phyloP scores from a whole-genome alignment of 2,888 invertebrate species.

The Chaetogeoica ovagalla region DNA sequence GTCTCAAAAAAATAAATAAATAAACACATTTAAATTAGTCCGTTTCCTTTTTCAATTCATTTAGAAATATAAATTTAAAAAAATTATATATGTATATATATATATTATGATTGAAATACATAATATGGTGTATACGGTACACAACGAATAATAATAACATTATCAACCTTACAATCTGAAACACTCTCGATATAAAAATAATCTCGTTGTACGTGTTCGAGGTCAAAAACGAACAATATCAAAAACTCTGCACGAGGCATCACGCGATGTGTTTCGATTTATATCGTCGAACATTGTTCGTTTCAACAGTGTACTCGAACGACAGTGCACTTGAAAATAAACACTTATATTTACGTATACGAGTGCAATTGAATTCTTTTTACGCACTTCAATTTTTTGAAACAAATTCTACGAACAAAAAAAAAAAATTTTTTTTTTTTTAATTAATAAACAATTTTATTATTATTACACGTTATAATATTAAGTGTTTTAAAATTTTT shows the following conservation, averaged over 20 bases:
- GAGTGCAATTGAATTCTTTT: not conserved
- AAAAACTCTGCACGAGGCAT: slow-evolving; percentile 16
- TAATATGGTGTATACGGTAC: not conserved
- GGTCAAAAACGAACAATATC: slow-evolving; percentile 14
- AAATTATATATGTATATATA: too few relatives aligned
- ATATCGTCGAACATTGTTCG: not conserved
- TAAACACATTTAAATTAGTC: not conserved
- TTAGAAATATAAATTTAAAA: not conserved
- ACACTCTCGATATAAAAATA: slow-evolving; percentile 1
- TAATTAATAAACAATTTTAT: too few relatives aligned
- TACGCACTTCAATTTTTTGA: not conserved
- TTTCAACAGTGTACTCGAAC: not conserved
- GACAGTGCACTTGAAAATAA: not conserved
- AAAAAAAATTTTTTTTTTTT: not conserved
- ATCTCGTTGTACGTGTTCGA: slow-evolving; percentile 21
- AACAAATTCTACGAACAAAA: not conserved
- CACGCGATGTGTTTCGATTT: slow-evolving; percentile 23
- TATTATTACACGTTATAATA: not conserved
- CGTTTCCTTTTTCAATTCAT: not conserved
- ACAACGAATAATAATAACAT: slow-evolving; percentile 3
- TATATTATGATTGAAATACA: too few relatives aligned
- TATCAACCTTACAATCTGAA: not conserved
- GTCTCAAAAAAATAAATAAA: not conserved
- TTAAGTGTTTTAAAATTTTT: not conserved
- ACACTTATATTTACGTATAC: not conserved